phyloP scores from a whole-genome alignment of 2,888 invertebrate genomes.

The Homarus gammarus region DNA sequence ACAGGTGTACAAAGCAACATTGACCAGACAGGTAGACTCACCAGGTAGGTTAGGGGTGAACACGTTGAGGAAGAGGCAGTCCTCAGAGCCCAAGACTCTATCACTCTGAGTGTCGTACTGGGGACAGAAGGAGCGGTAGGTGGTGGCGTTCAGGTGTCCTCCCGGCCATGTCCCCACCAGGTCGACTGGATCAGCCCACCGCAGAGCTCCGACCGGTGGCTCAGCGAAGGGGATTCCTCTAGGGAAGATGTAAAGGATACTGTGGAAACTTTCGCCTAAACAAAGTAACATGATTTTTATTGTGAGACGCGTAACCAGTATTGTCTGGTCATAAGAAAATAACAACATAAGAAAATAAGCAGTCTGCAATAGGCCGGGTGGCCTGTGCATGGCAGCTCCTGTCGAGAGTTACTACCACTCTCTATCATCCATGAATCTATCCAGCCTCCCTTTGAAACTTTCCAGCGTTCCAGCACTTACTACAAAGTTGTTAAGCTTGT shows the following conservation, averaged over 20 bases:
- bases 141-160: constrained; percentile 5
- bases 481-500: no score
- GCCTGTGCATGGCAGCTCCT: no score
- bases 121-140: constrained; percentile 50
- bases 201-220: constrained; percentile 13
- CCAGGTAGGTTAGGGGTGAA: constrained; percentile 70
- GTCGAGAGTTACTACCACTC: no score
- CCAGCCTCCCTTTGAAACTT: no score
- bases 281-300: background rate
- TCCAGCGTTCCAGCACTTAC: no score
- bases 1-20: no score
- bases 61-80: constrained; percentile 74
- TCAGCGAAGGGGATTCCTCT: constrained; percentile 34
- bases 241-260: background rate
- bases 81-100: constrained; percentile 64
- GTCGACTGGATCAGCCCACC: constrained; percentile 7
- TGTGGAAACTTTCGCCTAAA: background rate
- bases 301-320: no score
- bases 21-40: background rate
- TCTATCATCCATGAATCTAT: no score
- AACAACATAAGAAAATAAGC: background rate
- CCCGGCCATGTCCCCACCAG: background rate
- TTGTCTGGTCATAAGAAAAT: no score
- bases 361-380: no score
- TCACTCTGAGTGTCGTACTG: constrained; percentile 64